These are phyloP conservation scores for Galerucella nymphaeae DNA, from an alignment of 2,888 invertebrate species.

Conservation along the genomic window DNA sequence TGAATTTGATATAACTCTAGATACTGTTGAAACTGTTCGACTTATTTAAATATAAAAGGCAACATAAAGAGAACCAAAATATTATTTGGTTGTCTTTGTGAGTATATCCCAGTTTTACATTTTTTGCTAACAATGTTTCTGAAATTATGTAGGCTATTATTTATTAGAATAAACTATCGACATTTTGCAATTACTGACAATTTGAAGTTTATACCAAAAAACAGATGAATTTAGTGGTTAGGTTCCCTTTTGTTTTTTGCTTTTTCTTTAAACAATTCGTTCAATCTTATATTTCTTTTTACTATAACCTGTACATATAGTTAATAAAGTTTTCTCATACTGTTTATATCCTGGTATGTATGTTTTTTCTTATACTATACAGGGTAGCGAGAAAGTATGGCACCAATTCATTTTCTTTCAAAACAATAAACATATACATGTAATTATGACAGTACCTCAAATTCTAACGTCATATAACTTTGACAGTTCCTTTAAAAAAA, in stretches of 20 bases:
- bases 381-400: no score
- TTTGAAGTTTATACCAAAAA: constrained; percentile 31
- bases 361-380: no score
- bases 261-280: constrained; percentile 37
- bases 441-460: no score
- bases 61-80: background rate
- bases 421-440: no score
- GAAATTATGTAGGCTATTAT: constrained; percentile 5
- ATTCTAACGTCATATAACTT: no score
- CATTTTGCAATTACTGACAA: constrained; percentile 27
- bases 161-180: constrained; percentile 11
- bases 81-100: background rate
- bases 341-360: constrained; percentile 39
- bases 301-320: constrained; percentile 52
- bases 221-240: constrained; percentile 22
- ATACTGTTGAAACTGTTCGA: background rate
- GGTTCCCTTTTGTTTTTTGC: constrained; percentile 42
- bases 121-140: constrained; percentile 6
- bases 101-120: background rate
- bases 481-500: no score
- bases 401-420: no score
- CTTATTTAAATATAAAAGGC: background rate
- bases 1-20: background rate
- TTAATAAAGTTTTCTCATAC: constrained; percentile 56
- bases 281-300: constrained; percentile 45